A percentile compares a stretch with the other conserved stretches of the same genome.
Conservation (phyloP, 2,113 vertebrate genomes). For the Aphyosemion australe region DNA sequence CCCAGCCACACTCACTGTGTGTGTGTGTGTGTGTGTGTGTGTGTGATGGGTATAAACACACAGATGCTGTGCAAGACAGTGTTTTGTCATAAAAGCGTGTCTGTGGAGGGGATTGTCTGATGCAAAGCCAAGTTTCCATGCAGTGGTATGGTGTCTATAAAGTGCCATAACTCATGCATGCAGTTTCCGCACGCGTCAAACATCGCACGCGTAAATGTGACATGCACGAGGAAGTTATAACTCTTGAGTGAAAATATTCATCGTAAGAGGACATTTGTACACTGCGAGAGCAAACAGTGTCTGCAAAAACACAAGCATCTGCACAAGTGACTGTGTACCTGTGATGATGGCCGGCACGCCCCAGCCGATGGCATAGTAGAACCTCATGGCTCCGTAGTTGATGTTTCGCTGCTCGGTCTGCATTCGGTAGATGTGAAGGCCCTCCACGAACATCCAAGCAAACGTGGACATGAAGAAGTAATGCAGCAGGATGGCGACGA, state of each 20-base stretch:
- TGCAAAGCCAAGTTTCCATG: neutral
- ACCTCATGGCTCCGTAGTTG: conserved; percentile 96
- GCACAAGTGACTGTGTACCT: no score
- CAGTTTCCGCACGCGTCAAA: no score
- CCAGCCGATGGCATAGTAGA: conserved; percentile 98
- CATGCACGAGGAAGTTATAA: no score
- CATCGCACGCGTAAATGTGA: no score
- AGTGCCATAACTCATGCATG: no score
- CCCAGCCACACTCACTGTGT: conserved; percentile 29
- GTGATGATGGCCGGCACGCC: conserved; percentile 96
- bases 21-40: conserved; percentile 3
- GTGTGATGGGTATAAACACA: conserved; percentile 3
- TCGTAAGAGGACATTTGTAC: no score
- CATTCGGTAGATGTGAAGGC: conserved; percentile 97
- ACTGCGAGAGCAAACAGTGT: no score
- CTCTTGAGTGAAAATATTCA: no score
- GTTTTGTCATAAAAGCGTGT: neutral
- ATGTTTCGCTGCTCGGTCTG: conserved; percentile 93
- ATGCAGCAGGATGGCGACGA: conserved; percentile 94
- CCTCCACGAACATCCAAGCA: conserved; percentile 95
- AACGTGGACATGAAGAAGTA: conserved; percentile 98
- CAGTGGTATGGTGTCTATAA: no score
- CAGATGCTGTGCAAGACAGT: neutral
- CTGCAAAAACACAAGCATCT: no score
- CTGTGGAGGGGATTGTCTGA: neutral